phyloP scores from a whole-genome alignment of 2,113 vertebrate genomes.

The Tichodroma muraria region DNA sequence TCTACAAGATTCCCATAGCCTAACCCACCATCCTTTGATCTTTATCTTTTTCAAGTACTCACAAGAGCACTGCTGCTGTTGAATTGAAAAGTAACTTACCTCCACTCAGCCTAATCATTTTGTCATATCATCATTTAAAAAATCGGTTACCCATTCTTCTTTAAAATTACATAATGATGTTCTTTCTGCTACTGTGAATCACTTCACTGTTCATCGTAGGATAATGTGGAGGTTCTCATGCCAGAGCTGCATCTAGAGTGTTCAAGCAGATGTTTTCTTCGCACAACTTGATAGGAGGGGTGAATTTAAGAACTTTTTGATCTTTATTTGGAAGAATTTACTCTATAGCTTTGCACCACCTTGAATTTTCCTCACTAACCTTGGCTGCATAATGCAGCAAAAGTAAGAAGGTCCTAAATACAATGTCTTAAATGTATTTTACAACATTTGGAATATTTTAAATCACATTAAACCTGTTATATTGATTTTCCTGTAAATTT shows the following conservation, averaged over 20 bases:
- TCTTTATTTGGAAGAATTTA: background rate
- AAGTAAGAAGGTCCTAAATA: background rate
- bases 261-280: background rate
- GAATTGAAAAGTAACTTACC: background rate
- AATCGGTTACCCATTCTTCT: background rate
- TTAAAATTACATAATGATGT: background rate
- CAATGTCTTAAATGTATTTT: background rate
- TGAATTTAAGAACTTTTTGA: background rate
- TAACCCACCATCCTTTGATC: background rate
- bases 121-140: constrained; percentile 6
- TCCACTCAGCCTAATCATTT: background rate
- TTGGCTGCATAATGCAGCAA: background rate
- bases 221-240: background rate
- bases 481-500: background rate
- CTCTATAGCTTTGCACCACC: background rate
- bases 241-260: background rate
- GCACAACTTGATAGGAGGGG: background rate
- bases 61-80: background rate
- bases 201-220: background rate
- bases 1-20: background rate
- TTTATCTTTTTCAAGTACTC: background rate
- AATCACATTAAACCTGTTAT: background rate
- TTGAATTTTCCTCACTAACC: background rate
- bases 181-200: background rate
- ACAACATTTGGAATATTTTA: background rate